Evolutionary conservation across 2,113 vertebrate species (phyloP).

Genomic region (Silurus asotus): DNA sequence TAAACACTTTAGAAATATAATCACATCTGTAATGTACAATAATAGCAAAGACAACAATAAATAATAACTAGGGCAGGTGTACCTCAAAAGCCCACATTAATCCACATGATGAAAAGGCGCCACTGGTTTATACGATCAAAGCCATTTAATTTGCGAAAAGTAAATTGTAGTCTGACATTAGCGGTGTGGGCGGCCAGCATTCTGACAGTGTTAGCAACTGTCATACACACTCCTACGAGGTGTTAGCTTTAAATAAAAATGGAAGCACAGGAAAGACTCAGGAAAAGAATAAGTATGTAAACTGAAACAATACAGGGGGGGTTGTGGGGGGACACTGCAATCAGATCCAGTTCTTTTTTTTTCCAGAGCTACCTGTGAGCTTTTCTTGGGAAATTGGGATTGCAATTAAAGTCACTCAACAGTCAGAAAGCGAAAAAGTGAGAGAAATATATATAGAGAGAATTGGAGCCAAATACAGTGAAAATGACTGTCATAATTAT

Average conservation of each 20-base stretch:
- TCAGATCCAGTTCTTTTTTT: background rate
- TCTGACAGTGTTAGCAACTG: conserved; percentile 5
- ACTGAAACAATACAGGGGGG: background rate
- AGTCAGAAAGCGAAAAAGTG: background rate
- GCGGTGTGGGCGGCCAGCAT: background rate
- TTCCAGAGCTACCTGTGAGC: background rate
- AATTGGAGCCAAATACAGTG: background rate
- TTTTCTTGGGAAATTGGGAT: background rate
- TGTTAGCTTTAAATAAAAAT: conserved; percentile 1
- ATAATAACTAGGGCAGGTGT: conserved; percentile 8
- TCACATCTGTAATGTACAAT: background rate
- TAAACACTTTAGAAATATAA: background rate
- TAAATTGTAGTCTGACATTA: background rate
- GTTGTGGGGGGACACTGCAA: background rate
- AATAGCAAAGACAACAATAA: background rate
- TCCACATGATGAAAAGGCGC: conserved; percentile 59
- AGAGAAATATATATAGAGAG: background rate
- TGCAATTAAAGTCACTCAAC: background rate
- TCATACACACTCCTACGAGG: conserved; percentile 1
- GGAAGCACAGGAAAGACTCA: background rate
- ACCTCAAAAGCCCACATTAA: conserved; percentile 24
- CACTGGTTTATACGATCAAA: conserved; percentile 72
- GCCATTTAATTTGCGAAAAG: conserved; percentile 59
- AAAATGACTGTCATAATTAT: background rate
- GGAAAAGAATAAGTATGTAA: background rate